Base-by-base conservation (phyloP, 2,113 vertebrate genomes). In the Chamaea fasciata region DNA sequence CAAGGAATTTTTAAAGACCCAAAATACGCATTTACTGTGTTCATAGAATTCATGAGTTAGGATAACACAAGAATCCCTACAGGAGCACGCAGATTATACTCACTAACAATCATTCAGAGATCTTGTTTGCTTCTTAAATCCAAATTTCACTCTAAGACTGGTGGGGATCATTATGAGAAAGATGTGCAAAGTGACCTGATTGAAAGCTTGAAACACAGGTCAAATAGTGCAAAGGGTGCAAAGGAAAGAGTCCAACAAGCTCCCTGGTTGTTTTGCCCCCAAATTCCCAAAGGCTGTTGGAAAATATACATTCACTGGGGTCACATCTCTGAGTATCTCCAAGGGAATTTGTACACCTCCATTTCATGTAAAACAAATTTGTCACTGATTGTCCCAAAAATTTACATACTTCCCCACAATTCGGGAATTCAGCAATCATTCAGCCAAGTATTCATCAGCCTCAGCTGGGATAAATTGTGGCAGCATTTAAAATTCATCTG, bases 401-500 rank as follows among this genome's bases (percentile, higher is more conserved):
- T 95, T 94, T 96, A 94, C 95, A 96, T 95, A 62, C 78, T 74
- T 78, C 85, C 86, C 94, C 84, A 75, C 89, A 94, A 95, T 84
- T 83, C 71, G 56, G 75, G 84, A 91, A 90, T 94, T 77, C 68
- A 90, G 85, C 95, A 97, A 80, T 69, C 91, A 93, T 77, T 95
- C 92, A 95, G 85, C 63, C 71, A 91, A 92, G 90, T 56, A 92
- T 94, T 96, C 94, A 96, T 96, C 94, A 97, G 69, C 65, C 57
- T 95, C 91, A 97, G 95, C 95, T 98, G 94, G 77, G 74, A 90
- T 62, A 96, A 97, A 96, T 74, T 75, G 94, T 65, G 71, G 44
- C 92, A 92, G 19, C 63, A 87, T 91, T 83, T 94, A 79, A 96
- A 96, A 96, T 69, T 93, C 93, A 98, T 97, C 94, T 96, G 91